Percentiles rank a stretch among this genome's conserved stretches.
Conservation (phyloP, 2,888 invertebrate genomes). For the Scaeva pyrastri region DNA sequence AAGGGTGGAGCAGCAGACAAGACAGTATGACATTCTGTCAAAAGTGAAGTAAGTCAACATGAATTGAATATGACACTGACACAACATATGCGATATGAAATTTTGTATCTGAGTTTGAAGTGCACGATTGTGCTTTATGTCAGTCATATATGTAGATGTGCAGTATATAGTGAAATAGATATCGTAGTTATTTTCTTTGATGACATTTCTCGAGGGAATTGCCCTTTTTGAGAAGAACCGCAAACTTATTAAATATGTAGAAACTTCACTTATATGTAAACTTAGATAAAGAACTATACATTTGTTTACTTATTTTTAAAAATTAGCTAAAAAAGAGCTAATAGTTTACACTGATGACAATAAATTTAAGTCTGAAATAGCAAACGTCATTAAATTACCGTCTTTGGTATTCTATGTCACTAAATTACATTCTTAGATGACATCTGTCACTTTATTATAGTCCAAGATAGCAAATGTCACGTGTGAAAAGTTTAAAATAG, state of each 20-base stretch:
- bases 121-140: neutral
- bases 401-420: no score
- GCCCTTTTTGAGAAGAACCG: slow-evolving; percentile 30
- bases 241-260: neutral
- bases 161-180: neutral
- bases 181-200: slow-evolving; percentile 1
- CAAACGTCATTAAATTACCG: no score
- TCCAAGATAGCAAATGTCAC: no score
- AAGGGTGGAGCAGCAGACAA: slow-evolving; percentile 25
- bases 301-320: no score
- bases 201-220: slow-evolving; percentile 15
- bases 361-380: no score
- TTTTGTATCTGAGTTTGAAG: slow-evolving; percentile 2
- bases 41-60: slow-evolving; percentile 61
- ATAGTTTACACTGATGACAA: no score
- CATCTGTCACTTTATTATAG: no score
- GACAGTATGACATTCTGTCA: slow-evolving; percentile 69
- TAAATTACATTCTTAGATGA: no score
- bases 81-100: slow-evolving; percentile 62
- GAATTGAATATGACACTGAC: slow-evolving; percentile 45
- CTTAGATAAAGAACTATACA: neutral
- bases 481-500: no score
- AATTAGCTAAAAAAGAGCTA: no score
- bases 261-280: neutral
- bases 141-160: slow-evolving; percentile 3